phyloP scores from a whole-genome alignment of 2,797 vertebrate genomes.

The Podarcis lilfordi region DNA sequence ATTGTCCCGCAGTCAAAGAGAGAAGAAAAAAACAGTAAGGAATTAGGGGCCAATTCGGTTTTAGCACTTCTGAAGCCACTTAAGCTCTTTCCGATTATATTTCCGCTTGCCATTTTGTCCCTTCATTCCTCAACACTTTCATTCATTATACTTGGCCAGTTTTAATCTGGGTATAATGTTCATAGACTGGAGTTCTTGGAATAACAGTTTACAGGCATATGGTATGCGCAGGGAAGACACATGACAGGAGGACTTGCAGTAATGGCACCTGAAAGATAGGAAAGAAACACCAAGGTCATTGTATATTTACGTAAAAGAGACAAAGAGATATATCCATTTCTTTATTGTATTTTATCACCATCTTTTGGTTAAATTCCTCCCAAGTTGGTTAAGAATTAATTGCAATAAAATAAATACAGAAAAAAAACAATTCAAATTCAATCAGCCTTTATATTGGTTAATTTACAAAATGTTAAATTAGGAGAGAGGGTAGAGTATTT shows the following conservation, averaged over 20 bases:
- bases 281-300: conserved; percentile 33
- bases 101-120: not conserved
- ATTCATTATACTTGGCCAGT: conserved; percentile 96
- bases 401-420: not conserved
- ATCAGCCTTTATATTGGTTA: not conserved
- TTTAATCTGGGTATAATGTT: conserved; percentile 98
- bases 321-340: not conserved
- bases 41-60: conserved; percentile 13
- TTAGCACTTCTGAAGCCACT: conserved; percentile 27
- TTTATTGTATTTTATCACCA: not conserved
- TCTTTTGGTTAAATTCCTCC: not conserved
- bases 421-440: not conserved
- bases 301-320: not conserved
- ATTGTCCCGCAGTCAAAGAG: conserved; percentile 5
- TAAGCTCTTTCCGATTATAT: not conserved
- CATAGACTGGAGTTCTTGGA: conserved; percentile 99
- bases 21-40: not conserved
- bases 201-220: conserved; percentile 97
- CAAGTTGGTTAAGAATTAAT: not conserved
- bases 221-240: conserved; percentile 97
- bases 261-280: conserved; percentile 90
- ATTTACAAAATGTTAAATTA: not conserved
- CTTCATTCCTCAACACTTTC: conserved; percentile 70
- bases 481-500: not conserved
- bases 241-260: conserved; percentile 96